Conservation (phyloP, 2,888 invertebrate genomes). For the Hypena proboscidalis region DNA sequence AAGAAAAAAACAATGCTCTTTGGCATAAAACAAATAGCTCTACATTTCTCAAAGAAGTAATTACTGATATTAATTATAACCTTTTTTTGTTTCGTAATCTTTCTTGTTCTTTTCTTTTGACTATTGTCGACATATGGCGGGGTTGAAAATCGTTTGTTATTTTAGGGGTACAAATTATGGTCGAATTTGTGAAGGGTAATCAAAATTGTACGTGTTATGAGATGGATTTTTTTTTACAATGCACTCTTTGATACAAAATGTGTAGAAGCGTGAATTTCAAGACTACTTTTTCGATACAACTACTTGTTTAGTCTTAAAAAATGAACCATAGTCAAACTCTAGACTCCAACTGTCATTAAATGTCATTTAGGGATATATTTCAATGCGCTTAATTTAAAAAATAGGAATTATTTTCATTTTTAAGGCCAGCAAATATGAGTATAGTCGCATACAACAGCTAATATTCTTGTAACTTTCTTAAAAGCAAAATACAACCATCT, state of each 20-base stretch:
- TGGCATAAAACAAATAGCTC: slow-evolving; percentile 40
- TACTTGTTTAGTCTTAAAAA: too few relatives aligned
- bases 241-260: too few relatives aligned
- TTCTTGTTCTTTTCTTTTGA: slow-evolving; percentile 24
- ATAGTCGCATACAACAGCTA: too few relatives aligned
- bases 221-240: too few relatives aligned
- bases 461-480: neutral
- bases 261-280: too few relatives aligned
- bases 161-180: slow-evolving; percentile 22
- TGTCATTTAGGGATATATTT: too few relatives aligned
- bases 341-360: too few relatives aligned
- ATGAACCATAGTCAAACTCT: too few relatives aligned
- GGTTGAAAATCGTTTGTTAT: slow-evolving; percentile 20
- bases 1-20: slow-evolving; percentile 55
- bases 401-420: too few relatives aligned
- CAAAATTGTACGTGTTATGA: neutral
- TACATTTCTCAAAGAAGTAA: slow-evolving; percentile 66
- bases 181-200: slow-evolving; percentile 18
- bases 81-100: slow-evolving; percentile 69
- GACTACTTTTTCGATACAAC: too few relatives aligned
- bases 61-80: slow-evolving; percentile 79
- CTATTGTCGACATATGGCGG: slow-evolving; percentile 63
- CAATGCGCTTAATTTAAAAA: too few relatives aligned
- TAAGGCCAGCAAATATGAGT: too few relatives aligned
- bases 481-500: slow-evolving; percentile 13